Percentiles rank a stretch among this genome's conserved stretches.
Conservation (phyloP, 2,113 vertebrate genomes). For the Takifugu flavidus region DNA sequence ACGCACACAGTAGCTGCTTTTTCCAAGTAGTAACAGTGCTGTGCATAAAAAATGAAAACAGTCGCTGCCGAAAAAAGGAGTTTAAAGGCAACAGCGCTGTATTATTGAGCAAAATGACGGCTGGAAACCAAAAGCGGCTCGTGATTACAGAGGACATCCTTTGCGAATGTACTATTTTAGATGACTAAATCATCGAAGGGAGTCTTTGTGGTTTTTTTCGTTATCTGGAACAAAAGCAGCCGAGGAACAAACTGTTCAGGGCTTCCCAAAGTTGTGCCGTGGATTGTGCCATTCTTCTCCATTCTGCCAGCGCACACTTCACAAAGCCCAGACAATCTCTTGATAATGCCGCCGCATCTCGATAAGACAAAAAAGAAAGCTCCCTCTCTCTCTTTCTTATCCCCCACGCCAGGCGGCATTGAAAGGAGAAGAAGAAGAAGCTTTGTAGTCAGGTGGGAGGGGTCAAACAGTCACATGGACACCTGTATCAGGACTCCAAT, state of each 20-base stretch:
- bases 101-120: conserved; percentile 22
- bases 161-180: conserved; percentile 29
- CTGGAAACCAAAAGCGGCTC: conserved; percentile 12
- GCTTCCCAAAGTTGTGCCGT: conserved; percentile 49
- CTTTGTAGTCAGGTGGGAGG: conserved; percentile 12
- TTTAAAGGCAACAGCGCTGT: conserved; percentile 4
- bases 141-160: conserved; percentile 27
- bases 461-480: conserved; percentile 33
- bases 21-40: neutral
- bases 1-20: neutral
- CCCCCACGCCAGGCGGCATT: conserved; percentile 6
- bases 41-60: conserved; percentile 1
- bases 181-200: conserved; percentile 23
- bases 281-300: conserved; percentile 49
- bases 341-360: conserved; percentile 47
- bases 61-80: neutral
- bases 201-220: conserved; percentile 32
- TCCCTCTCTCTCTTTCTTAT: conserved; percentile 10
- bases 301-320: conserved; percentile 44
- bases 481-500: conserved; percentile 27
- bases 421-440: neutral
- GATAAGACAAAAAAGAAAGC: conserved; percentile 40
- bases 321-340: conserved; percentile 56
- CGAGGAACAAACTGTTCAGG: conserved; percentile 49
- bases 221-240: conserved; percentile 52